Percentiles rank a stretch among this genome's conserved stretches.
Evolutionary conservation across 2,797 vertebrate species (phyloP).

Genomic region (Acanthornis magna): DNA sequence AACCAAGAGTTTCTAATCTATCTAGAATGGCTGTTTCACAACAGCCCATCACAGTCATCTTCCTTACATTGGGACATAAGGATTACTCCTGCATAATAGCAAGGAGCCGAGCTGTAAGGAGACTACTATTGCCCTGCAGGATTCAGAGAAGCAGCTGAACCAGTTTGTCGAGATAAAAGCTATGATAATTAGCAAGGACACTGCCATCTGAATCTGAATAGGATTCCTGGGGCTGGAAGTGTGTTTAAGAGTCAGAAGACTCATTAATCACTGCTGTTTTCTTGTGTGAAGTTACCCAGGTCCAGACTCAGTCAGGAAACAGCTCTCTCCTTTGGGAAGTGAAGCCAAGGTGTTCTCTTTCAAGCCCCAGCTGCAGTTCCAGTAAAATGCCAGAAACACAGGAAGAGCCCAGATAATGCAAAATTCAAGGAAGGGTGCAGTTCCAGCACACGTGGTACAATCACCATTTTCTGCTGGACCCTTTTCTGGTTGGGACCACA

Average conservation of each 20-base stretch:
- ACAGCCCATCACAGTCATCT: not conserved
- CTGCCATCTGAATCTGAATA: not conserved
- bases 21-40: not conserved
- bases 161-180: slow-evolving; percentile 9
- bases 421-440: slow-evolving; percentile 20
- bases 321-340: not conserved
- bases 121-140: not conserved
- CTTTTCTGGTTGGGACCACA: not conserved
- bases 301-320: not conserved
- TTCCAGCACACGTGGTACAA: not conserved
- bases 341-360: not conserved
- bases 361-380: not conserved
- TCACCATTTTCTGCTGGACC: not conserved
- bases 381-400: not conserved
- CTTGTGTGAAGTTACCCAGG: not conserved
- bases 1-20: not conserved
- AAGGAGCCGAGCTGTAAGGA: not conserved
- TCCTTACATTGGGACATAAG: not conserved
- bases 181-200: not conserved
- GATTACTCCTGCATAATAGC: not conserved
- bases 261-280: not conserved
- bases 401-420: not conserved
- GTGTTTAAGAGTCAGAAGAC: not conserved
- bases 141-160: slow-evolving; percentile 26
- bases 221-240: slow-evolving; percentile 3